Evolutionary conservation across 2,888 invertebrate species (phyloP).

Genomic region (Herminia tarsipennalis): DNA sequence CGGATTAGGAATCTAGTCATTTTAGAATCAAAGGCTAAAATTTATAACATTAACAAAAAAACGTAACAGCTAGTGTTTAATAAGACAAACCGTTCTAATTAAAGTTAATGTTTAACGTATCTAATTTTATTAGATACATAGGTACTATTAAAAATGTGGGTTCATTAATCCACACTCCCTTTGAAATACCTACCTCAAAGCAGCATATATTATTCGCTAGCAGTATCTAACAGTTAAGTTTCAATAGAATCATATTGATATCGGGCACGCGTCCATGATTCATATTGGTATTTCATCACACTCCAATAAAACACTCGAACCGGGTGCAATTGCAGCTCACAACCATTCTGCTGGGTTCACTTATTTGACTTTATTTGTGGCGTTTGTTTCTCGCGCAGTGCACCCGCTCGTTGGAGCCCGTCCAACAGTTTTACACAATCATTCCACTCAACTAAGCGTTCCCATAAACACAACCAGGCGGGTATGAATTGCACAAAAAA

Average conservation of each 20-base stretch:
- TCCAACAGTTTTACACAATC: conserved; percentile 85
- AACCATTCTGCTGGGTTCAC: conserved; percentile 64
- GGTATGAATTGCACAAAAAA: conserved; percentile 83
- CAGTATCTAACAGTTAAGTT: too few species aligned
- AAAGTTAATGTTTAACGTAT: too few species aligned
- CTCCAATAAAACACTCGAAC: conserved; percentile 48
- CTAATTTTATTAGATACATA: too few species aligned
- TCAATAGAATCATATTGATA: conserved; percentile 12
- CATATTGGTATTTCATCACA: conserved; percentile 47
- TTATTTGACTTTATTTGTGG: conserved; percentile 83
- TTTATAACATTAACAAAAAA: too few species aligned
- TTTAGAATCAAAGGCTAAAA: too few species aligned
- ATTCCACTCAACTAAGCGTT: conserved; percentile 85
- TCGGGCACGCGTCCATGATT: conserved; percentile 35
- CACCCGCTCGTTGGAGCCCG: conserved; percentile 73
- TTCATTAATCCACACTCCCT: too few species aligned
- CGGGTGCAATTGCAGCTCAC: conserved; percentile 43
- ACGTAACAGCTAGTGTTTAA: too few species aligned
- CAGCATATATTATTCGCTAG: too few species aligned
- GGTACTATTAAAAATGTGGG: too few species aligned
- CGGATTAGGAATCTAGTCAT: too few species aligned
- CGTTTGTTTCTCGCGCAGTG: conserved; percentile 70
- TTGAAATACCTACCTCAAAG: too few species aligned
- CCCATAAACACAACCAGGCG: conserved; percentile 83
- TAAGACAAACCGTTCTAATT: too few species aligned